Evolutionary conservation across 92 coral and sea anemone genomes (phyloP).

Genomic region (Parazoanthus darwini): DNA sequence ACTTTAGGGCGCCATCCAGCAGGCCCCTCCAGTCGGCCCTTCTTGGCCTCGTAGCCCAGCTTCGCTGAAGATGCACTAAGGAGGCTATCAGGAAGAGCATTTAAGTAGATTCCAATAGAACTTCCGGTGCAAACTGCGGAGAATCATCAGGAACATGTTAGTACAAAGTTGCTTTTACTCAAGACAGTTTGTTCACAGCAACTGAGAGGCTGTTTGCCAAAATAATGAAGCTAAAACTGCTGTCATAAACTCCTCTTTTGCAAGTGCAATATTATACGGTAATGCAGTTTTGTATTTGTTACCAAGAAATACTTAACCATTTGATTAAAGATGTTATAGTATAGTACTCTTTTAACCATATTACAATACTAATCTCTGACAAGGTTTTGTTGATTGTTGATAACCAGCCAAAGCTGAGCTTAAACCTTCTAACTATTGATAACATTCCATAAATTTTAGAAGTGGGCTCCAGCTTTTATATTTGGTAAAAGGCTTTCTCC

Average conservation of each 20-base stretch:
- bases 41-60: background rate
- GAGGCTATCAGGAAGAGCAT: background rate
- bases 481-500: too few species aligned
- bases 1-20: conserved; percentile 11
- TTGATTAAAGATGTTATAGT: too few species aligned
- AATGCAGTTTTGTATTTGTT: background rate
- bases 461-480: too few species aligned
- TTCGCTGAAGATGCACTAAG: background rate
- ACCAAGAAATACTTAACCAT: background rate
- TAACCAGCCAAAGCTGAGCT: too few species aligned
- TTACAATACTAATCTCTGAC: background rate
- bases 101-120: background rate
- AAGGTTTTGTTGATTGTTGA: too few species aligned
- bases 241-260: background rate
- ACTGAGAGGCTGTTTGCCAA: too few species aligned
- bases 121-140: conserved; percentile 12
- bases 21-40: background rate
- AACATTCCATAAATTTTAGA: too few species aligned
- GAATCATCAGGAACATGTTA: background rate
- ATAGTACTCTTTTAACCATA: too few species aligned
- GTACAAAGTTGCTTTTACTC: background rate
- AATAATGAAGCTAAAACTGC: background rate
- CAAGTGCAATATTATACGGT: too few species aligned
- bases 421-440: too few species aligned
- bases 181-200: background rate